These are phyloP conservation scores for Bucorvus abyssinicus DNA, from an alignment of 2,797 vertebrate species.

Conservation along the genomic window DNA sequence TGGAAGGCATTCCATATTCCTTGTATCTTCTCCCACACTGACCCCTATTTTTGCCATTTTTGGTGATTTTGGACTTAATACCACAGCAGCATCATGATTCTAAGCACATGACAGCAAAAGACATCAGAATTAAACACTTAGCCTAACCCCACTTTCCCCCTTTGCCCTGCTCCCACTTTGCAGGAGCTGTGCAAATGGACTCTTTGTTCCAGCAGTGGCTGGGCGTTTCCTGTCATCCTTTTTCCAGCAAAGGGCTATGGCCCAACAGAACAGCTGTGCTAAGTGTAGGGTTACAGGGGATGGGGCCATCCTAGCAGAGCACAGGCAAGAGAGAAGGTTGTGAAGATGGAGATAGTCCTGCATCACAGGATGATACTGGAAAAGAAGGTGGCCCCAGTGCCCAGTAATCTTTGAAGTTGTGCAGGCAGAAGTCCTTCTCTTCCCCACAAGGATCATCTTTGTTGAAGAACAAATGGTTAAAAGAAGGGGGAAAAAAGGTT, in stretches of 20 bases:
- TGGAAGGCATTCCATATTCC: not conserved
- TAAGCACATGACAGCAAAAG: not conserved
- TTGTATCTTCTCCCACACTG: not conserved
- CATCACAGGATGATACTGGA: not conserved
- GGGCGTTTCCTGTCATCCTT: not conserved
- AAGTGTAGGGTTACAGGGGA: not conserved
- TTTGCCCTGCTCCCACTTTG: not conserved
- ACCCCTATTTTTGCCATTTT: not conserved
- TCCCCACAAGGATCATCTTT: not conserved
- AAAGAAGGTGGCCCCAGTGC: not conserved
- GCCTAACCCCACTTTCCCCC: not conserved
- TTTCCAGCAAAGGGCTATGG: not conserved
- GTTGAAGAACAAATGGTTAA: not conserved
- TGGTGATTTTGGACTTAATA: not conserved
- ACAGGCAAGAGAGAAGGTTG: rapidly evolving
- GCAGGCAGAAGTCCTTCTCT: not conserved
- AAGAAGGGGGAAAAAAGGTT: not conserved
- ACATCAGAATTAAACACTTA: not conserved
- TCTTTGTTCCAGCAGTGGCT: not conserved
- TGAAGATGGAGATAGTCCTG: not conserved
- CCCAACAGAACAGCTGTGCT: not conserved
- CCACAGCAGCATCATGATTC: not conserved
- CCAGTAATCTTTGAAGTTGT: not conserved
- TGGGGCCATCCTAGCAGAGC: not conserved
- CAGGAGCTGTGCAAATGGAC: not conserved